These are phyloP conservation scores for Torymus aiolomorphi DNA, from an alignment of 2,888 invertebrate species.

Conservation along the genomic window DNA sequence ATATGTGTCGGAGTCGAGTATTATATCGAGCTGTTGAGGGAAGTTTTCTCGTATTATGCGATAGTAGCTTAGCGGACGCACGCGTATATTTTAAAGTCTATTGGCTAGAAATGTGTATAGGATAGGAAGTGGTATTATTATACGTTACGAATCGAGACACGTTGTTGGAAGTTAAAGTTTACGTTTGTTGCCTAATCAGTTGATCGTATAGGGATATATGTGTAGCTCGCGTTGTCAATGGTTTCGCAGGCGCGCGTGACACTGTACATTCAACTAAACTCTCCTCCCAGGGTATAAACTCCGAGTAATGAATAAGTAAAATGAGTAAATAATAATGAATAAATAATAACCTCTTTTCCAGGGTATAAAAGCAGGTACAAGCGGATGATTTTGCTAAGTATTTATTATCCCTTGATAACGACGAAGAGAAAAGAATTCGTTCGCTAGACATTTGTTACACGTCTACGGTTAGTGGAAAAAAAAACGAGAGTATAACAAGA, in stretches of 20 bases:
- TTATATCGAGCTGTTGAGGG: too few relatives aligned
- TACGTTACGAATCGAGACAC: too few relatives aligned
- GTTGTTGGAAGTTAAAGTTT: too few relatives aligned
- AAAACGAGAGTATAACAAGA: neutral
- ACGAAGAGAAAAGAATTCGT: conserved; percentile 1
- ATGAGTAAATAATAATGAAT: conserved; percentile 26
- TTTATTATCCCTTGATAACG: conserved; percentile 9
- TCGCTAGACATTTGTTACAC: conserved; percentile 34
- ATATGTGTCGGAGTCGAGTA: too few relatives aligned
- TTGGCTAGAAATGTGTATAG: too few relatives aligned
- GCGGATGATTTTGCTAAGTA: conserved; percentile 43
- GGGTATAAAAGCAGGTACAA: conserved; percentile 54
- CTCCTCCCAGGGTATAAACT: conserved; percentile 2
- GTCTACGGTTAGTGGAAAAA: conserved; percentile 20
- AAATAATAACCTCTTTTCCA: conserved; percentile 44
- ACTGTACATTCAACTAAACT: conserved; percentile 33
- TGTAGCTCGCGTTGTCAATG: conserved; percentile 29
- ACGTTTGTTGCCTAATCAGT: too few relatives aligned
- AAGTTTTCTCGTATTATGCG: too few relatives aligned
- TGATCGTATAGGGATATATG: neutral
- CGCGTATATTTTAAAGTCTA: too few relatives aligned
- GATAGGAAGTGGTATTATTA: too few relatives aligned
- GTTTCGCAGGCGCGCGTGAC: neutral
- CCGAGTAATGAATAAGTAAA: conserved; percentile 5
- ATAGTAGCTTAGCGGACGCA: too few relatives aligned